A percentile compares a stretch with the other conserved stretches of the same genome.
phyloP scores from a whole-genome alignment of 2,113 vertebrate species.

The Acrocephalus kingi region DNA sequence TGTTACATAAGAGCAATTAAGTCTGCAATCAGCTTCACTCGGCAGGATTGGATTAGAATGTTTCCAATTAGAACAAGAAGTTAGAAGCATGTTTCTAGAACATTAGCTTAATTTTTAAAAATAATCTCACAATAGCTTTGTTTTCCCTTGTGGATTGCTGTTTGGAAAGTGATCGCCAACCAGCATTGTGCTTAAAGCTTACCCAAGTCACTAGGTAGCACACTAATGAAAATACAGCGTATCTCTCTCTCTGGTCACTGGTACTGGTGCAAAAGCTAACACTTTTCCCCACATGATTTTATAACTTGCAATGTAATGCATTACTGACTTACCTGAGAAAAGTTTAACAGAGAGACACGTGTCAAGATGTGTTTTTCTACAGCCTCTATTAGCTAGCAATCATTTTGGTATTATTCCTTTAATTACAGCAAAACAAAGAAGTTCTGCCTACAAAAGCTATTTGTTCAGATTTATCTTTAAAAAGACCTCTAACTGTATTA shows the following conservation, averaged over 20 bases:
- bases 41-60: constrained; percentile 14
- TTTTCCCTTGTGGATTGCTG: background rate
- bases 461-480: background rate
- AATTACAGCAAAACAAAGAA: background rate
- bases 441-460: background rate
- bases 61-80: constrained; percentile 61
- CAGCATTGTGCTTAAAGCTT: background rate
- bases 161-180: background rate
- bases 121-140: constrained; percentile 5
- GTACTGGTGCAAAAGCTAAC: background rate
- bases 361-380: background rate
- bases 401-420: background rate
- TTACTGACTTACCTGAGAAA: background rate
- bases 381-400: background rate
- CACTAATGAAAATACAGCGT: background rate
- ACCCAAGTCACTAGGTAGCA: background rate
- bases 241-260: constrained; percentile 29
- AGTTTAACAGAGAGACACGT: background rate
- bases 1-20: constrained; percentile 79
- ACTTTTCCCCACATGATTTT: background rate
- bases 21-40: constrained; percentile 24
- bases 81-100: constrained; percentile 19
- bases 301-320: background rate
- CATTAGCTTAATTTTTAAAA: background rate
- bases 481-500: background rate